Evolutionary conservation across 2,113 vertebrate species (phyloP).

Genomic region (Fregata magnificens): DNA sequence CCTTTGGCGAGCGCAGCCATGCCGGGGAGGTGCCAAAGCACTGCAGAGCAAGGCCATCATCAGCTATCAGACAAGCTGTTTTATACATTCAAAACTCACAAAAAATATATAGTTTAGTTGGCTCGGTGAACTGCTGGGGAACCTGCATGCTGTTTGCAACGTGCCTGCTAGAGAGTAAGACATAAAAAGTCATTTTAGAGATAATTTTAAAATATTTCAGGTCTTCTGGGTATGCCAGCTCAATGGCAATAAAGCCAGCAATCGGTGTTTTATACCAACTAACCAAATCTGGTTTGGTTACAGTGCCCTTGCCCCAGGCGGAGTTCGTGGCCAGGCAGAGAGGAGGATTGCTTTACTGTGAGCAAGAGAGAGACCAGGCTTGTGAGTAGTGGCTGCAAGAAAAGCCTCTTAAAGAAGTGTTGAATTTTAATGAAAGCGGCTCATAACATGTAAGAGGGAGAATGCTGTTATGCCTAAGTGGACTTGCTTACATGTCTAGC

Average conservation of each 20-base stretch:
- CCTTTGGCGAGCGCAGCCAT: fast-evolving
- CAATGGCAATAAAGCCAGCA: neutral
- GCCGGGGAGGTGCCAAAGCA: neutral
- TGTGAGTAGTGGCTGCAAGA: neutral
- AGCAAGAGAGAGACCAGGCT: neutral
- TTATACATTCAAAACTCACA: neutral
- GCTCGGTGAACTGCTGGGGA: neutral
- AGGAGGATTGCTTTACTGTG: neutral
- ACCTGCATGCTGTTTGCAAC: neutral
- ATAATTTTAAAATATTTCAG: neutral
- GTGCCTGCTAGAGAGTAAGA: neutral
- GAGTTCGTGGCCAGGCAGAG: neutral
- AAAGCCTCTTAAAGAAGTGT: neutral
- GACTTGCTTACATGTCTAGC: neutral
- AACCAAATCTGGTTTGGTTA: neutral
- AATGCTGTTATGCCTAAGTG: neutral
- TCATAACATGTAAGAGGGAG: neutral
- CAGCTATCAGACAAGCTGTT: neutral
- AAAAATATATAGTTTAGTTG: neutral
- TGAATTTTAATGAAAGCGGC: neutral
- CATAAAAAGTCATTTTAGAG: neutral
- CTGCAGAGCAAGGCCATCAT: neutral
- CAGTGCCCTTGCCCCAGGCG: neutral
- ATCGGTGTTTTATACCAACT: neutral
- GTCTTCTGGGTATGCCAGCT: neutral